Conservation (phyloP, 2,797 vertebrate species). For the Gymnoscopelus microlampas region DNA sequence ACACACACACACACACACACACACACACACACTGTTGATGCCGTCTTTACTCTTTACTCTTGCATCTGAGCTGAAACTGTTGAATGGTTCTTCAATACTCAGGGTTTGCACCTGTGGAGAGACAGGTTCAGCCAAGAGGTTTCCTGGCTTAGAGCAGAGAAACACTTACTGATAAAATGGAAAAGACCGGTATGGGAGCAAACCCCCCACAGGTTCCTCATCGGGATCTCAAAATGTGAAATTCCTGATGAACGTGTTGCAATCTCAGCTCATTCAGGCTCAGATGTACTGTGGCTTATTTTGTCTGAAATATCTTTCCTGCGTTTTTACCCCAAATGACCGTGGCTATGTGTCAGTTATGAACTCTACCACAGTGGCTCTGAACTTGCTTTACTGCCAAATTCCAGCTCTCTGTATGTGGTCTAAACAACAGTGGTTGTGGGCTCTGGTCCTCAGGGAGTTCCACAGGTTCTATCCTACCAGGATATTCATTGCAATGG, state of each 20-base stretch:
- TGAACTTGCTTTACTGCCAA: no score
- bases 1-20: slow-evolving; percentile 5
- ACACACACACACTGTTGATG: slow-evolving; percentile 14
- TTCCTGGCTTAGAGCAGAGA: slow-evolving; percentile 46
- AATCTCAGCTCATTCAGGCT: slow-evolving; percentile 26
- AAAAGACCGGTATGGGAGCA: slow-evolving; percentile 35
- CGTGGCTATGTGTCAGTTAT: slow-evolving; percentile 45
- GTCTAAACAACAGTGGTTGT: no score
- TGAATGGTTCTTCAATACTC: no score
- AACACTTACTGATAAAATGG: slow-evolving; percentile 43
- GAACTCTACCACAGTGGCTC: slow-evolving; percentile 29
- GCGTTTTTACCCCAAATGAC: slow-evolving; percentile 27
- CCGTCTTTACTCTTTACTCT: slow-evolving; percentile 17
- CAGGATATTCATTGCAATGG: no score
- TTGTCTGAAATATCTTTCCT: slow-evolving; percentile 32
- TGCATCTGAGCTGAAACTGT: slow-evolving; percentile 11
- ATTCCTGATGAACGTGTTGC: slow-evolving; percentile 17
- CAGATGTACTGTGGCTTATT: slow-evolving; percentile 3
- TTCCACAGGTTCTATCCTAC: no score
- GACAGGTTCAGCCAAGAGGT: slow-evolving; percentile 45
- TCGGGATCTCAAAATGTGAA: slow-evolving; percentile 18
- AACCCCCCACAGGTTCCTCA: slow-evolving; percentile 12
- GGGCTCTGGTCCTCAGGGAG: no score
- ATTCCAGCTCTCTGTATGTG: no score
- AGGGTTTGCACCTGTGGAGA: slow-evolving; percentile 46